Percentiles rank a stretch among this genome's conserved stretches.
phyloP scores from a whole-genome alignment of 2,113 vertebrate species.

The Rhegmatorhina hoffmannsi region DNA sequence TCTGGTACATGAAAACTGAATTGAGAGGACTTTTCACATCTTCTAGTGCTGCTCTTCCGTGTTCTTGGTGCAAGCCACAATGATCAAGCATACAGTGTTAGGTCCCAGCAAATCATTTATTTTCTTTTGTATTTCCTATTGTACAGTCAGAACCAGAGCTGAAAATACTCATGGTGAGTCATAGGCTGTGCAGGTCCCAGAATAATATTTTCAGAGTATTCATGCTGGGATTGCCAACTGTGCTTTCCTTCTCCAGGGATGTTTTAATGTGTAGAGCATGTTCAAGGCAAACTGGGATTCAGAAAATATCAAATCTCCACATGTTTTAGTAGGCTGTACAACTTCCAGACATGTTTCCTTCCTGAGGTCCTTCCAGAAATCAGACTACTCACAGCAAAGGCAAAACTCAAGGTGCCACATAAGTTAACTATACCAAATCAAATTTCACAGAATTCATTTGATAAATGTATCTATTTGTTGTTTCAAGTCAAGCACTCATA shows the following conservation, averaged over 20 bases:
- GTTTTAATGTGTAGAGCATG: not conserved
- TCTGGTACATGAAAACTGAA: constrained; percentile 10
- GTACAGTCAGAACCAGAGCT: constrained; percentile 17
- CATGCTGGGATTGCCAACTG: constrained; percentile 38
- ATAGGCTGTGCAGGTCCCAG: constrained; percentile 27
- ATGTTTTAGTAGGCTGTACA: not conserved
- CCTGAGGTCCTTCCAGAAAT: constrained; percentile 1
- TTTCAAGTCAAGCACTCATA: not conserved
- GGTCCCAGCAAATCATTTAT: not conserved
- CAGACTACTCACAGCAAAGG: not conserved
- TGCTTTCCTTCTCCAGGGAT: constrained; percentile 43
- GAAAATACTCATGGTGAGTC: constrained; percentile 38
- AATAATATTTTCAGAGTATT: constrained; percentile 51
- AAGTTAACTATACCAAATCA: not conserved
- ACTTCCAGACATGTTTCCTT: constrained; percentile 2
- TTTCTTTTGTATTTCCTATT: constrained; percentile 41
- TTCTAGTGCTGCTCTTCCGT: not conserved
- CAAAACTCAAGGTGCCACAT: not conserved
- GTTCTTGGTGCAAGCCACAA: not conserved
- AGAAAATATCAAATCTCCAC: constrained; percentile 8
- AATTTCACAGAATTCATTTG: not conserved
- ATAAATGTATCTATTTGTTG: not conserved
- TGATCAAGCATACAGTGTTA: not conserved
- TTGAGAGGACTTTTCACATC: constrained; percentile 2
- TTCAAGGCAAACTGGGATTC: constrained; percentile 11